These are phyloP conservation scores for Macquaria ambigua DNA, from an alignment of 2,113 vertebrate genomes.

Conservation along the genomic window DNA sequence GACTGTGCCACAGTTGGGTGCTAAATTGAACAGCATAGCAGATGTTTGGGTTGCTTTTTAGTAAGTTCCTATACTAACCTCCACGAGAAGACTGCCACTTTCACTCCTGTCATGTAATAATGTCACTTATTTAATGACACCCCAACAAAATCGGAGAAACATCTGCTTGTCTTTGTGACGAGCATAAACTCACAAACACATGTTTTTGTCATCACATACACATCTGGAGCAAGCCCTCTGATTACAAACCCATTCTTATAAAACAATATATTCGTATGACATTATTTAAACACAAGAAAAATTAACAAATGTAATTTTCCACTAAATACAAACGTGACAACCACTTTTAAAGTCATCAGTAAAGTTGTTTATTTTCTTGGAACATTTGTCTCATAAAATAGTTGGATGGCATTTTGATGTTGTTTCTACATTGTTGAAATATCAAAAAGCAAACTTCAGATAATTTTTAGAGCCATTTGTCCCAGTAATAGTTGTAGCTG, in stretches of 20 bases:
- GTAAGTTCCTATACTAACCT: conserved; percentile 26
- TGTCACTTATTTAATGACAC: conserved; percentile 56
- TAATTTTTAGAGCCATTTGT: background rate
- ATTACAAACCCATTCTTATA: background rate
- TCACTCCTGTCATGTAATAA: conserved; percentile 50
- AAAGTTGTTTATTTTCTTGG: background rate
- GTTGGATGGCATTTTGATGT: background rate
- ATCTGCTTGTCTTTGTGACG: conserved; percentile 50
- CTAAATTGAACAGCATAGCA: conserved; percentile 59
- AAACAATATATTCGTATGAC: background rate
- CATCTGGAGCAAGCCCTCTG: background rate
- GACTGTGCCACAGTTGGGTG: conserved; percentile 66
- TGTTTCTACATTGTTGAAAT: background rate
- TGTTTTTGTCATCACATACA: background rate
- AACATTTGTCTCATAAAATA: background rate
- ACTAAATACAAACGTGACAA: background rate
- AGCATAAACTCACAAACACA: background rate
- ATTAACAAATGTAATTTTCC: background rate
- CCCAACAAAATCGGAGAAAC: conserved; percentile 26
- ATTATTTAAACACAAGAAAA: background rate
- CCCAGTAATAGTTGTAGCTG: background rate
- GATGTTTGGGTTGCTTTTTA: conserved; percentile 65
- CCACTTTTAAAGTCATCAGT: background rate
- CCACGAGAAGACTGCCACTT: conserved; percentile 11
- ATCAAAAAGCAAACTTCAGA: background rate